Evolutionary conservation across 2,888 invertebrate species (phyloP).

Genomic region (Lepidocyrtoides sp.): DNA sequence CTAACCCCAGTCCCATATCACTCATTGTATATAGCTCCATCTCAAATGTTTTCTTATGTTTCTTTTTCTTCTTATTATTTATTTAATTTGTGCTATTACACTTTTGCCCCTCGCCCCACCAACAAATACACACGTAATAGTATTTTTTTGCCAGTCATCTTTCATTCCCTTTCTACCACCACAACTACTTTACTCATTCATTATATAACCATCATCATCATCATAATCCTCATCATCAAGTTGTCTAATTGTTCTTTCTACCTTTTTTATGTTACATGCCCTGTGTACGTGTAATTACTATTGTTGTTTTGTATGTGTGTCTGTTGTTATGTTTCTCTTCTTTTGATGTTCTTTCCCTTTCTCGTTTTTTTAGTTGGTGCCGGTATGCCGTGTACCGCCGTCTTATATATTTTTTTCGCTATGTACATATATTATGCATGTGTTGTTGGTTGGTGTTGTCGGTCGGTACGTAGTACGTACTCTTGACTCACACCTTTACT

Average conservation of each 20-base stretch:
- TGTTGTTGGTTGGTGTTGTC: slow-evolving; percentile 19
- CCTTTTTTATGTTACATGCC: slow-evolving; percentile 74
- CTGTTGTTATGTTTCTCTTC: slow-evolving; percentile 10
- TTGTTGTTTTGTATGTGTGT: slow-evolving; percentile 53
- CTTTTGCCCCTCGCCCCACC: slow-evolving; percentile 38
- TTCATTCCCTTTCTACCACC: neutral
- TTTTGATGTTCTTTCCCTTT: slow-evolving; percentile 40
- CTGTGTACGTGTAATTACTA: slow-evolving; percentile 75
- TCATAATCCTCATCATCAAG: slow-evolving; percentile 66
- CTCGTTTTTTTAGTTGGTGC: slow-evolving; percentile 69
- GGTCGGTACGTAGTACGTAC: neutral
- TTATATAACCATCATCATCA: slow-evolving; percentile 19
- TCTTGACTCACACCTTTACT: slow-evolving; percentile 60
- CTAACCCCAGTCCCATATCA: slow-evolving; percentile 46
- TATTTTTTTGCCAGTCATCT: slow-evolving; percentile 64
- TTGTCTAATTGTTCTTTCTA: slow-evolving; percentile 75
- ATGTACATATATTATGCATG: slow-evolving; percentile 46
- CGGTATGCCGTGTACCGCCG: slow-evolving; percentile 68
- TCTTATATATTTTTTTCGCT: neutral
- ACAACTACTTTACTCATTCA: slow-evolving; percentile 5
- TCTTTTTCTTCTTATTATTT: slow-evolving; percentile 15
- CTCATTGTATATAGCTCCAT: neutral
- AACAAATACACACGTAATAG: neutral
- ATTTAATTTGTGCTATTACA: slow-evolving; percentile 65
- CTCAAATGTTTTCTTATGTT: neutral